Base-by-base conservation (phyloP, 2,113 vertebrate species). In the Tupaia chinensis region DNA sequence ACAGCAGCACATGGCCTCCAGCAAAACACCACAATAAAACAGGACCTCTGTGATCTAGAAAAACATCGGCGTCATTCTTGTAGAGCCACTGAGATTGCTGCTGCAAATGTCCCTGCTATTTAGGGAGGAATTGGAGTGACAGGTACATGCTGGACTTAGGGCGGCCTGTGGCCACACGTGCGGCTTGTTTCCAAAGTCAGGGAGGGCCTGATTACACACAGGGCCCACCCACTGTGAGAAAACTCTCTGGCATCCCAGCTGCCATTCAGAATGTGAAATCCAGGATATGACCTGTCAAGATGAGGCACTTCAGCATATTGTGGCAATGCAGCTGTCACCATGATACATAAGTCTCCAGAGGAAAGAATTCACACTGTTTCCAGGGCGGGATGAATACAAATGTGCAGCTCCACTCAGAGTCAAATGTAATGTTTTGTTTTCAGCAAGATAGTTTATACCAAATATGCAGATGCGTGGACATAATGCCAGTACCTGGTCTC, bases 221-320 rank as follows among this genome's bases (percentile, higher is more conserved):
- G 22, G 44, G 87, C 85, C 27, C 22, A 79, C 53, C 86, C 53
- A 83, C 94, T 87, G 88, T 70, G 72, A 91, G 85, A 70, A 87
- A 93, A 82, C 34, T 77, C 81, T 89, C 91, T 72, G 88, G 74
- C 89, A 93, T 95, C 73, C 93, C 96, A 97, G 96, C 97, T 97
- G 94, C 91, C 93, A 92, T 70, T 95, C 89, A 96, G 89, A 93
- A 94, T 92, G 72, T 93, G 79, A 94, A 85, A 94, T 85, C 74
- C 93, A 95, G 97, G 93, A 97, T 87, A 23, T 87, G 96, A 95
- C 94, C 89, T 97, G 94, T 96, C 93, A 85, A 85, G 80, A 95
- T 61, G 86, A 94, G 86, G 79, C 91, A 61, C 93, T 95, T 85
- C 56, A 82, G 86, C 76, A 58, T 70, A 89, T 74, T 93, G 91